Conservation (phyloP, 2,888 invertebrate species). For the Idaea biselata region DNA sequence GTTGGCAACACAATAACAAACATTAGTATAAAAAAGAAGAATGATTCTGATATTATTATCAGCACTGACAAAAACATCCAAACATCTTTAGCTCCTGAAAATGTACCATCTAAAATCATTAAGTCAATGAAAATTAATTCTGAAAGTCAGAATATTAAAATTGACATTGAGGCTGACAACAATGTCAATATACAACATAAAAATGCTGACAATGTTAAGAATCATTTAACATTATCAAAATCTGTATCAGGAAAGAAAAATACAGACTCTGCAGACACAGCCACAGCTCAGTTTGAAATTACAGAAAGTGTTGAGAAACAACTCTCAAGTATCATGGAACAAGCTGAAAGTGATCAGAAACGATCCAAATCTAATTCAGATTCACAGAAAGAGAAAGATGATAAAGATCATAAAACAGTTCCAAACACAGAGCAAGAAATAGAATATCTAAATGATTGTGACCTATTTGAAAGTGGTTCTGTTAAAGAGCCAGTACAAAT, state of each 20-base stretch:
- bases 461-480: constrained; percentile 63
- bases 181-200: constrained; percentile 20
- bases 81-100: constrained; percentile 46
- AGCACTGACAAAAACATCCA: constrained; percentile 61
- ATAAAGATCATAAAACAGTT: constrained; percentile 13
- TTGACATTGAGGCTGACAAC: constrained; percentile 32
- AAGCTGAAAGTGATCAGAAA: constrained; percentile 32
- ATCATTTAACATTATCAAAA: constrained; percentile 28
- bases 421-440: constrained; percentile 22
- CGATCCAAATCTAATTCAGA: constrained; percentile 18
- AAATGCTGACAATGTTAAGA: constrained; percentile 19
- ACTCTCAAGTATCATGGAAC: constrained; percentile 56
- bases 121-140: constrained; percentile 14
- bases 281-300: constrained; percentile 58
- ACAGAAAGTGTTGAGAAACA: constrained; percentile 70
- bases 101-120: constrained; percentile 25
- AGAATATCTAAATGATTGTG: constrained; percentile 51
- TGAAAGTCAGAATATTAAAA: constrained; percentile 34
- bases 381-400: constrained; percentile 9
- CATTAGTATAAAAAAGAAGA: constrained; percentile 61
- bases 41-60: constrained; percentile 59
- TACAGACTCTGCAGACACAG: constrained; percentile 68
- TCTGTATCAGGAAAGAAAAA: constrained; percentile 47
- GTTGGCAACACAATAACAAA: constrained; percentile 61
- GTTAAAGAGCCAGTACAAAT: constrained; percentile 49